These are phyloP conservation scores for Tipula confusa DNA, from an alignment of 2,888 invertebrate genomes.

Conservation along the genomic window DNA sequence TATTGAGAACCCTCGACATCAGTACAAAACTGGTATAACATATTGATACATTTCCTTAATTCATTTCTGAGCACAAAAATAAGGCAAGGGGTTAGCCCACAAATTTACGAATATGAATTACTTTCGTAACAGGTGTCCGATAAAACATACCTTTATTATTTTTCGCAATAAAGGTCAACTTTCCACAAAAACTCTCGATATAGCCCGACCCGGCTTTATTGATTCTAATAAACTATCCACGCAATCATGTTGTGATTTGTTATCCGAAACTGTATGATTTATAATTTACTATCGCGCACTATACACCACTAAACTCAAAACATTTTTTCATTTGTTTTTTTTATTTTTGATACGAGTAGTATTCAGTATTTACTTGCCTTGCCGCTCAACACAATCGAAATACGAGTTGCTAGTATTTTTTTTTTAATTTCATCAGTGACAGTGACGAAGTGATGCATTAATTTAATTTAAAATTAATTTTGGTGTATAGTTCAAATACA, in stretches of 20 bases:
- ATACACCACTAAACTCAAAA: neutral
- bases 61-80: too few relatives aligned
- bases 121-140: too few relatives aligned
- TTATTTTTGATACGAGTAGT: neutral
- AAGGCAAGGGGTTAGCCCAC: too few relatives aligned
- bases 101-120: too few relatives aligned
- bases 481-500: neutral
- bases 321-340: neutral
- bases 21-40: too few relatives aligned
- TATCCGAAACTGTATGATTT: neutral
- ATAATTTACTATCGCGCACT: neutral
- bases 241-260: neutral
- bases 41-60: too few relatives aligned
- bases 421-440: neutral
- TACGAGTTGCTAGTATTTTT: neutral
- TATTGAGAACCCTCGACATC: too few relatives aligned
- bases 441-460: neutral
- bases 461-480: neutral
- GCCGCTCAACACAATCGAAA: neutral
- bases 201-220: too few relatives aligned
- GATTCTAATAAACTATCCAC: too few relatives aligned
- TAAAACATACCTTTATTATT: too few relatives aligned
- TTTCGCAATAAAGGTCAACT: too few relatives aligned
- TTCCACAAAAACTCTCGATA: too few relatives aligned
- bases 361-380: conserved; percentile 25